Evolutionary conservation across 2,113 vertebrate species (phyloP).

Genomic region (Sphaerodactylus townsendi): DNA sequence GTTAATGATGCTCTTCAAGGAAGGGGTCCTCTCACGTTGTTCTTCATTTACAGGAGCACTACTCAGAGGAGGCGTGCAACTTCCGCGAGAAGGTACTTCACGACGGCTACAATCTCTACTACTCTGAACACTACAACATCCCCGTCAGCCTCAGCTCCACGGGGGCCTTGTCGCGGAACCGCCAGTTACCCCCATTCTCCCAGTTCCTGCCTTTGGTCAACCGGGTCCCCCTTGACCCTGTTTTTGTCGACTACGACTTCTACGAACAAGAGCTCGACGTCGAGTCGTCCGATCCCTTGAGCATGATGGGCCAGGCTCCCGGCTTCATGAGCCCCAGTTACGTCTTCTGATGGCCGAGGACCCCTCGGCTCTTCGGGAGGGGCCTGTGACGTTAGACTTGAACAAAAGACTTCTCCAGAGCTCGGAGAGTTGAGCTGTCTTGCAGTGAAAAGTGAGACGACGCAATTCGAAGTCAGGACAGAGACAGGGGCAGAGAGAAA

Average conservation of each 20-base stretch:
- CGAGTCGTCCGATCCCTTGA: conserved; percentile 32
- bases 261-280: background rate
- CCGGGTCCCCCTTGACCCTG: conserved; percentile 9
- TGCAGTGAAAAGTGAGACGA: background rate
- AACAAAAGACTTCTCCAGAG: background rate
- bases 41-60: background rate
- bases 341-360: background rate
- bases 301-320: background rate
- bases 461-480: background rate
- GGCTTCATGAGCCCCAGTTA: conserved; percentile 30
- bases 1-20: too few species aligned
- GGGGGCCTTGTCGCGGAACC: background rate
- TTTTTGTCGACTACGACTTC: background rate
- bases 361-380: too few species aligned
- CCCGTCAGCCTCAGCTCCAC: conserved; percentile 12
- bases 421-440: background rate
- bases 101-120: conserved; percentile 48
- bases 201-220: conserved; percentile 39
- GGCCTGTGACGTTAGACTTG: too few species aligned
- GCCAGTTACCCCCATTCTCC: conserved; percentile 12
- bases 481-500: too few species aligned
- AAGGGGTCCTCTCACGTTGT: too few species aligned
- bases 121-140: conserved; percentile 26
- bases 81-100: conserved; percentile 33
- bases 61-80: conserved; percentile 40